Conservation (phyloP, 2,888 invertebrate species). For the Luperina nickerlii region DNA sequence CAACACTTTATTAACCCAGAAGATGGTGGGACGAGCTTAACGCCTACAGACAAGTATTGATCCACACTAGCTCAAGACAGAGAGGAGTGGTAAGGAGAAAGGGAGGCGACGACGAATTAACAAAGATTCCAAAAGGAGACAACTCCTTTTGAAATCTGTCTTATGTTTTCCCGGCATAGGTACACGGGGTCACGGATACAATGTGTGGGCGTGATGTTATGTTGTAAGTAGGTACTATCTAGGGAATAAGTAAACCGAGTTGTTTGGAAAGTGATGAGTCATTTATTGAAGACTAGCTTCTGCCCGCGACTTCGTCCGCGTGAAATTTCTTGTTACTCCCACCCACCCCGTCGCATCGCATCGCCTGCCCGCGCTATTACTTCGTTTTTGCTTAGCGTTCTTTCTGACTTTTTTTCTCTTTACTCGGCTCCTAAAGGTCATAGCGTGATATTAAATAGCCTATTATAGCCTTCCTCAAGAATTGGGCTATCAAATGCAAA, state of each 20-base stretch:
- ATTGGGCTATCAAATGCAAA: too few species aligned
- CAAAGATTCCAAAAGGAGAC: neutral
- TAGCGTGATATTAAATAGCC: too few species aligned
- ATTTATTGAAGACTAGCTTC: neutral
- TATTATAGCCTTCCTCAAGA: too few species aligned
- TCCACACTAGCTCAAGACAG: neutral
- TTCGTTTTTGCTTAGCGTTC: too few species aligned
- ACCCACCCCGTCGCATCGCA: too few species aligned
- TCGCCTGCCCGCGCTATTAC: too few species aligned
- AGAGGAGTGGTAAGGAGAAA: neutral
- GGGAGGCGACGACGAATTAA: neutral
- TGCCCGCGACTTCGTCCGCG: too few species aligned
- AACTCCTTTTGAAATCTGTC: neutral
- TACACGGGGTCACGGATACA: neutral
- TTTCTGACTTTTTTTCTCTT: too few species aligned
- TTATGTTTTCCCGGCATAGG: neutral
- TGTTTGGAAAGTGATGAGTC: neutral
- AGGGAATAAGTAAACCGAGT: neutral
- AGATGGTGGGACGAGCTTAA: neutral
- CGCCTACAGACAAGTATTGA: neutral
- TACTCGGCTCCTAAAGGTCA: too few species aligned
- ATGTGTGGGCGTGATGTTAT: neutral
- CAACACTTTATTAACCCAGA: neutral
- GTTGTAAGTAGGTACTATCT: neutral
- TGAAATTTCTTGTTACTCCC: too few species aligned